Evolutionary conservation across 1,140 invertebrate species (phyloP), one percentile per base, ranked within the genome.

Genomic region (Triops longicaudatus): DNA sequence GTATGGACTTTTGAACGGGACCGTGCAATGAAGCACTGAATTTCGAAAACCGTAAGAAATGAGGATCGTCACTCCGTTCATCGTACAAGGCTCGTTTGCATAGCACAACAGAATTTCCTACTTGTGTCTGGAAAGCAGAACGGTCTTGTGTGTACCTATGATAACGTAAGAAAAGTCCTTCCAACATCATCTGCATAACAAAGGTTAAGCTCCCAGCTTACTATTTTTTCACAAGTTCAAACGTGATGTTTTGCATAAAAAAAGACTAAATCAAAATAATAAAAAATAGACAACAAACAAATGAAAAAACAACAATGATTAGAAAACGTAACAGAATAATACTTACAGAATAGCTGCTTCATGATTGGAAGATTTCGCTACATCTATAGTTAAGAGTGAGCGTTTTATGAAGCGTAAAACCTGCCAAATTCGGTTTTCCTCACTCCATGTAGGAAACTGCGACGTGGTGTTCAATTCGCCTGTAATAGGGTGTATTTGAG

Each of bases 341-440:
- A 88, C 89, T 89, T 90, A 93, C 91, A 94, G 83, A 79, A 88
- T 85, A 77, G 89, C 89, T 72, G 93, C 93, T 84, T 94, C 91
- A 79, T 85, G 82, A 84, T 97, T 95, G 31, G 89, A 86, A 43
- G 91, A 88, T 78, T 88, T 83, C 81, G 87, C 88, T 14, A 88
- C 86, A 81, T 91, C 89, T 28, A 92, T 85, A 85, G 94, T 93
- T 81, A 90, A 87, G 84, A 98, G 93, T 81, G 92, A 89, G 83
- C 89, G 90, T 77, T 91, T 89, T 75, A 95, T 87, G 85, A 92
- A 96, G 85, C 94, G 91, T 26, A 97, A 82, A 78, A 97, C 87
- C 84, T 97, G 94, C 92, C 93, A 97, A 63, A 97, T 86, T 85
- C 94, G 90, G 84, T 96, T 89, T 72, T 91, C 88, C 81, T 89